Evolutionary conservation across 1,140 invertebrate genomes (phyloP), one percentile per base, ranked within the genome.

Genomic region (Ericerus pela): DNA sequence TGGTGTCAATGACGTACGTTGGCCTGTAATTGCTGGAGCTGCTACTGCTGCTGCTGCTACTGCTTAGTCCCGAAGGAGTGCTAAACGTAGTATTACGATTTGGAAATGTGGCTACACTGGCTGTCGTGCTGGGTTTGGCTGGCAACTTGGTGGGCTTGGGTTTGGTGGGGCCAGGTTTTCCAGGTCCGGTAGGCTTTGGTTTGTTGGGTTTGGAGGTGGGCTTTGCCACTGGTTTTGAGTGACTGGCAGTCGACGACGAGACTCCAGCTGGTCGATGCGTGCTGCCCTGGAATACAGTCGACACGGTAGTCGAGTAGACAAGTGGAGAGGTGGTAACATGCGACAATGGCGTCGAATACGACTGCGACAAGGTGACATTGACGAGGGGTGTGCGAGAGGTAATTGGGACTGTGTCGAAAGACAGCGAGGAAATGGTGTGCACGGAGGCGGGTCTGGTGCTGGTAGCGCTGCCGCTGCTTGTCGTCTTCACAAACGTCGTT

Each of bases 111-210:
- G n/a, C n/a, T n/a, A n/a, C n/a, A n/a, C 54, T 54, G 5, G 26
- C 31, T 2, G 4, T 18, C 28, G 51, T 33, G 51, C 53, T 30
- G 2, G 52, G 10, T 11, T 53, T 51, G 57, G 53, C 22, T 47
- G 30, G 16, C 6, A 54, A 54, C 29, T 53, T 20, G 59, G 26
- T 60, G 56, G 63, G 56, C 54, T 54, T 53, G 51, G 59, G 58
- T 33, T 72, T 2, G 64, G 53, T 20, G 38, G 36, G 1, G 29
- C 29, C 6, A 55, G 57, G 3, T n/a, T n/a, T n/a, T n/a, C n/a
- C n/a, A n/a, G 37, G 28, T 1, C 20, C 27, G n/a, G 24, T 27
- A 8, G 58, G 20, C 1, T 14, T 14, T n/a, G 51, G 52, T 24
- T 20, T 57, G n/a, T 51, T 43, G 5, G 51, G 28, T 1, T 26